Conservation (phyloP, 2,888 invertebrate genomes). For the Tridacna crocea region DNA sequence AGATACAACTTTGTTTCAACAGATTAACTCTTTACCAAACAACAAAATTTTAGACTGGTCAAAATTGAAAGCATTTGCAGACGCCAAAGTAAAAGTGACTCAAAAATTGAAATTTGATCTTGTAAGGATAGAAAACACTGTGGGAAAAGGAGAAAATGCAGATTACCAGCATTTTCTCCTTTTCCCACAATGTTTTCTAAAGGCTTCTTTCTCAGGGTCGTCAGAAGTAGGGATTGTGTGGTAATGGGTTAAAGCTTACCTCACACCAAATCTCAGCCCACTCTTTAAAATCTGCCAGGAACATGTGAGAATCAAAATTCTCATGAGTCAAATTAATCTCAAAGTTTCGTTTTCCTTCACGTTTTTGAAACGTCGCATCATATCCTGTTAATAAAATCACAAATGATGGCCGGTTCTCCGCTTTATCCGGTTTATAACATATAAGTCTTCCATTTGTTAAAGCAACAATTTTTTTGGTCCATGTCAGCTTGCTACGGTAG, state of each 20-base stretch:
- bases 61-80: not conserved
- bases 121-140: not conserved
- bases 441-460: conserved; percentile 74
- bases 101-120: not conserved
- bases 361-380: conserved; percentile 70
- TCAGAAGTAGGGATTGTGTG: not conserved
- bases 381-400: conserved; percentile 75
- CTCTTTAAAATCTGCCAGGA: conserved; percentile 77
- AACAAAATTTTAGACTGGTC: not conserved
- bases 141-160: not conserved
- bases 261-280: conserved; percentile 79
- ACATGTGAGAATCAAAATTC: conserved; percentile 73
- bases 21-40: not conserved
- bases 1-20: no score
- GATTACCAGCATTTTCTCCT: not conserved
- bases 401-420: conserved; percentile 71
- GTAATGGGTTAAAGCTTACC: conserved; percentile 60
- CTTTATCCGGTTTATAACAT: conserved; percentile 76
- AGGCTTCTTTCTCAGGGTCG: not conserved
- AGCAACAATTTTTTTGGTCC: conserved; percentile 78
- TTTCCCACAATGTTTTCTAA: not conserved
- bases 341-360: conserved; percentile 71
- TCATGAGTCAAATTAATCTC: conserved; percentile 78
- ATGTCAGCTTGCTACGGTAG: conserved; percentile 75
- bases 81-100: not conserved